Evolutionary conservation across 2,888 invertebrate genomes (phyloP), one percentile per base, ranked within the genome.

Genomic region (Cheilosia vernalis): DNA sequence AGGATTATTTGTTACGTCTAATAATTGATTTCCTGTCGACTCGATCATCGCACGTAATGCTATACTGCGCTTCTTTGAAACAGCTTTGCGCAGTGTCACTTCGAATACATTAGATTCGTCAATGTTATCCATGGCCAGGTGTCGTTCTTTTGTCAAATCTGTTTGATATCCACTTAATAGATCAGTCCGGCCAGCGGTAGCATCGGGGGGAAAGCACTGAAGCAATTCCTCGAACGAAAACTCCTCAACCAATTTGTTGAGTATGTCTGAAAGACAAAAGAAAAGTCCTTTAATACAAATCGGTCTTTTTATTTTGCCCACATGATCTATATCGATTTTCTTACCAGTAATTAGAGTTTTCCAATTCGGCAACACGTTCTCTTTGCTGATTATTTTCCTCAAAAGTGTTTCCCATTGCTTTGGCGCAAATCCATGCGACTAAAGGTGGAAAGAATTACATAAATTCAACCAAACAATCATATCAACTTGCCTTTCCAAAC

Each of bases 51-150:
- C 93, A 84, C 93, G 93, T 66, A 94, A 92, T 81, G 94, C 94
- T 88, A 94, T 93, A 24, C 94, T 94, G 74, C 94, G 94, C 88
- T 94, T 94, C 44, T 94, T 93, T 81, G 94, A 93, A 72, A 94
- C 94, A 55, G 92, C 92, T 81, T 91, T 91, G 4, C 92, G 90
- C 55, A 92, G 83, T 2, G 91, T 90, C 9, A 92, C 60, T 82
- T 92, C 91, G 61, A 92, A 92, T 0, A 92, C 90, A 88, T 92
- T 92, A 17, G 89, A 89, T 79, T 92, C 92, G 76, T 92, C 91
- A 37, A 92, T 90, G 82, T 91, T 91, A 53, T 92, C 92, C 90
- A 91, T 91, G 2, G 91, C 90, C 67, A 90, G 79, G 33, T 78
- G 76, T 3, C 77, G 69, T 49, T 82, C 76, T 30, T 82, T 76